Evolutionary conservation across 2,797 vertebrate genomes (phyloP), one percentile per base, ranked within the genome.

Genomic region (Tenualosa ilisha): DNA sequence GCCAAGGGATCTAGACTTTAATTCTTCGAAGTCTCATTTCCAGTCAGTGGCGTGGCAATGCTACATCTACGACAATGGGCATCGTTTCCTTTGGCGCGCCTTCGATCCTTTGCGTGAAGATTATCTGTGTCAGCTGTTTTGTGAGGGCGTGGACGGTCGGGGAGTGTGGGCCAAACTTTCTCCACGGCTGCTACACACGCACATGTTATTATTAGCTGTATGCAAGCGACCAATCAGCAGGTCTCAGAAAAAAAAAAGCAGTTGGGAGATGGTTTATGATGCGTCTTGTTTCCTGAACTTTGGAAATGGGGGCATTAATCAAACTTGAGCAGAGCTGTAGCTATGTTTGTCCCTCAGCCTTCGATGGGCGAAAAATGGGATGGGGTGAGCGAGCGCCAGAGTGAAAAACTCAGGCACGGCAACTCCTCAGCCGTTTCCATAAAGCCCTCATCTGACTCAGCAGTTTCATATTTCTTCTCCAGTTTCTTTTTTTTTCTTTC

Each of bases 311-410:
- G 22, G 22, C 59, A 63, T 63, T 63, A 63, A 63, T 63, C 59
- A 63, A n/a, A 24, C 59, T 24, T 63, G n/a, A 6, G 1, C 59
- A 90, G 6, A n/a, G 89, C 90, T 91, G 86, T 88, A 83, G 83
- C 6, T 40, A 8, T 11, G 37, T 43, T 37, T 75, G 68, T 75
- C 68, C 17, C 31, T 5, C 1, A 75, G 12, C 6, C 37, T 31
- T 40, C 31, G 50, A 51, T 12, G 11, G 50, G 50, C 11, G 50
- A 51, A 51, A 51, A 51, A 51, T 51, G 11, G 11, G 50, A 31
- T 31, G 26, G 3, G 15, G 68, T 13, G 65, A 9, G 31, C 7
- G 31, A 75, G 17, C 68, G 40, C 68, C 31, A 13, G 15, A 75
- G 37, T n/a, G 40, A 79, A 22, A 46, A 20, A 46, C 37, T 46